These are phyloP conservation scores for Porites cylindrica DNA, from an alignment of 92 coral and sea anemone species.

Conservation along the genomic window DNA sequence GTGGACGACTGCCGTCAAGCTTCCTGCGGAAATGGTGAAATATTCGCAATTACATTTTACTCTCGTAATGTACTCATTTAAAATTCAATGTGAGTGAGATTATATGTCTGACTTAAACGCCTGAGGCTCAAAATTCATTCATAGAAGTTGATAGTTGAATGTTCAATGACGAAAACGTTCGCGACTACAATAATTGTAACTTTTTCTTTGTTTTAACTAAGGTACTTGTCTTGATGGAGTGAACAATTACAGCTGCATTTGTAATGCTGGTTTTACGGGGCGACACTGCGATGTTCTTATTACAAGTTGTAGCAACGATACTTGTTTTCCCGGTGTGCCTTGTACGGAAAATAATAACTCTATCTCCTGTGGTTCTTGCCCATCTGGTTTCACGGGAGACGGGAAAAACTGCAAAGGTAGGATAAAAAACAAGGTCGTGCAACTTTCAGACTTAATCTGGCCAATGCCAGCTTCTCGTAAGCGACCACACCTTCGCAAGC, in stretches of 20 bases:
- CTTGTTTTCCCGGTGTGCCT: constrained; percentile 11
- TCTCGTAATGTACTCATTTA: too few relatives aligned
- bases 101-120: too few relatives aligned
- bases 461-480: too few relatives aligned
- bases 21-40: constrained; percentile 32
- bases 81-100: too few relatives aligned
- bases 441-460: constrained; percentile 24
- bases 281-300: constrained; percentile 19
- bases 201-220: not conserved
- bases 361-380: constrained; percentile 34
- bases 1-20: constrained; percentile 20
- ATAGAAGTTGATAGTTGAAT: too few relatives aligned
- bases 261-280: constrained; percentile 25
- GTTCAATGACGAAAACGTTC: too few relatives aligned
- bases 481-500: too few relatives aligned
- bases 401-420: not conserved
- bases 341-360: not conserved
- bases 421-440: not conserved
- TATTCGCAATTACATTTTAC: not conserved
- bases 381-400: constrained; percentile 44
- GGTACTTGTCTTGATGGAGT: constrained; percentile 28
- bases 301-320: not conserved
- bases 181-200: not conserved
- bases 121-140: too few relatives aligned
- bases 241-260: constrained; percentile 40